A percentile compares a stretch with the other conserved stretches of the same genome.
Conservation (phyloP, 2,888 invertebrate species). For the Exephanes ischioxanthus region DNA sequence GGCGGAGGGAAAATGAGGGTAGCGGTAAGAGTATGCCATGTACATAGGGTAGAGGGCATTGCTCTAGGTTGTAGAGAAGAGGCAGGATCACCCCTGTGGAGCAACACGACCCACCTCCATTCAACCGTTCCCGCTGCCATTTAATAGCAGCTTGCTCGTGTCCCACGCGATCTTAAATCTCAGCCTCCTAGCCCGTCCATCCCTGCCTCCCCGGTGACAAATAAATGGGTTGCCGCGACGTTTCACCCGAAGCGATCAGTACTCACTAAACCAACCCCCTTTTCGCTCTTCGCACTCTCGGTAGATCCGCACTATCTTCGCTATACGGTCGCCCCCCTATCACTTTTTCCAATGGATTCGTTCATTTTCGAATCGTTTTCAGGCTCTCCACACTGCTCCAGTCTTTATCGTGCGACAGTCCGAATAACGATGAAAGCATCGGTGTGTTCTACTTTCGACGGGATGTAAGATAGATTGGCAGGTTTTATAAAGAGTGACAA, state of each 20-base stretch:
- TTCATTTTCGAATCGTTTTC: slow-evolving; percentile 49
- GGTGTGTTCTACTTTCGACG: slow-evolving; percentile 48
- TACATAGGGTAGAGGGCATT: slow-evolving; percentile 59
- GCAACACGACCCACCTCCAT: slow-evolving; percentile 55
- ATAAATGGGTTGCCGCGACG: slow-evolving; percentile 63
- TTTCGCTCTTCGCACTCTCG: slow-evolving; percentile 10
- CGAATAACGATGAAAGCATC: slow-evolving; percentile 43
- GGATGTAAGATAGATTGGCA: slow-evolving; percentile 36
- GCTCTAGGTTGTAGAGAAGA: slow-evolving; percentile 51
- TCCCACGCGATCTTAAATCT: slow-evolving; percentile 71
- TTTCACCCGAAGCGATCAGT: slow-evolving; percentile 60
- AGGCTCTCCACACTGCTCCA: slow-evolving; percentile 4
- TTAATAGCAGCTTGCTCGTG: slow-evolving; percentile 70
- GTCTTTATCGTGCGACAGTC: slow-evolving; percentile 49
- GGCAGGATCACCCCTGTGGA: slow-evolving; percentile 51
- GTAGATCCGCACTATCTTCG: neutral
- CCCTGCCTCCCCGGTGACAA: slow-evolving; percentile 53
- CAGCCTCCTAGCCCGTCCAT: slow-evolving; percentile 58
- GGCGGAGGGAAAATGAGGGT: slow-evolving; percentile 60
- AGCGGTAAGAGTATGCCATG: slow-evolving; percentile 58
- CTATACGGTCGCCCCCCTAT: slow-evolving; percentile 3
- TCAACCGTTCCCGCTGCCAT: slow-evolving; percentile 57
- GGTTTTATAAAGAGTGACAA: slow-evolving; percentile 34
- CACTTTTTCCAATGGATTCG: slow-evolving; percentile 40
- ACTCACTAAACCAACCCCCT: slow-evolving; percentile 43